Percentiles rank a stretch among this genome's conserved stretches.
Evolutionary conservation across 2,797 vertebrate genomes (phyloP).

Genomic region (Nannoperca obscura): DNA sequence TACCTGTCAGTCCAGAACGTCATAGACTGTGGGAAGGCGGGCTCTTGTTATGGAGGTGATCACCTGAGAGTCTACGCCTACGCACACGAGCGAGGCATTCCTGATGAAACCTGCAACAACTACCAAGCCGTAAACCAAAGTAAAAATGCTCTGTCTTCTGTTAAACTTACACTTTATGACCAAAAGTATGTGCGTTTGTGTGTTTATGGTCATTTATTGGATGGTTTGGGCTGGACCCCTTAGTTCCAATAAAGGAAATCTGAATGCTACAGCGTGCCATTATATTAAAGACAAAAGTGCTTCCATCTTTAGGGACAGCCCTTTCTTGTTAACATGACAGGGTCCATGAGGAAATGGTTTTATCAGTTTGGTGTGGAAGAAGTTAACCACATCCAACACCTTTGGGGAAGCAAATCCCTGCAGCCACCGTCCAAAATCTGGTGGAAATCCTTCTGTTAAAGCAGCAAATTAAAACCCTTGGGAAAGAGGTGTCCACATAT

Average conservation of each 20-base stretch:
- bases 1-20: slow-evolving; percentile 95
- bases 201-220: background rate
- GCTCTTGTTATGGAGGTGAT: slow-evolving; percentile 93
- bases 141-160: slow-evolving; percentile 63
- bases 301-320: background rate
- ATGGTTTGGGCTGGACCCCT: background rate
- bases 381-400: background rate
- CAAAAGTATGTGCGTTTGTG: background rate
- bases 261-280: background rate
- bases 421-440: background rate
- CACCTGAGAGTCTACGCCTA: slow-evolving; percentile 90
- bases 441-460: background rate
- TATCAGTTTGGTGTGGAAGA: background rate
- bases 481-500: background rate
- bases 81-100: slow-evolving; percentile 89
- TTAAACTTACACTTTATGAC: background rate
- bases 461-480: background rate
- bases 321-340: background rate
- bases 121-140: slow-evolving; percentile 96
- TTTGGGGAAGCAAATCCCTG: background rate
- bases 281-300: background rate
- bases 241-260: background rate
- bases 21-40: slow-evolving; percentile 89
- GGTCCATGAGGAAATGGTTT: background rate
- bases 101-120: slow-evolving; percentile 97